Percentiles rank a stretch among this genome's conserved stretches.
These are phyloP conservation scores for Nephrotoma appendiculata DNA, from an alignment of 2,888 invertebrate species.

Conservation along the genomic window DNA sequence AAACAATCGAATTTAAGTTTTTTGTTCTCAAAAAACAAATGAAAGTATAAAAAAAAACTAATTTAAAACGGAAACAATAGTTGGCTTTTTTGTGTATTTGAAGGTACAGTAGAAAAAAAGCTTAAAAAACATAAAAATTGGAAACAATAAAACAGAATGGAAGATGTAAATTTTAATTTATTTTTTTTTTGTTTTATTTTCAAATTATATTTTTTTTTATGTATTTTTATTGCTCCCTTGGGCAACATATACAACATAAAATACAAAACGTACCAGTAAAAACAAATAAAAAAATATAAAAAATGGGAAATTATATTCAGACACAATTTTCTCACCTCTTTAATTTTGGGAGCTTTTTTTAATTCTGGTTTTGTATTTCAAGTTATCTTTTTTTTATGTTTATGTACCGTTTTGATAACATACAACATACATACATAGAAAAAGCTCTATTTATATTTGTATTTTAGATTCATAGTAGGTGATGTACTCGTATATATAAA, in stretches of 20 bases:
- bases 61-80: neutral
- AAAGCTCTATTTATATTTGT: neutral
- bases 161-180: neutral
- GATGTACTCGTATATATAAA: neutral
- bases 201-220: neutral
- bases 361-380: neutral
- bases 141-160: slow-evolving; percentile 8
- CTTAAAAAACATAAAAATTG: slow-evolving; percentile 5
- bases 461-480: neutral
- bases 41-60: neutral
- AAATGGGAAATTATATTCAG: neutral
- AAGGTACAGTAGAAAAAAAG: neutral
- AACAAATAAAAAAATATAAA: neutral
- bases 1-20: neutral
- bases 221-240: neutral
- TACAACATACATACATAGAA: neutral
- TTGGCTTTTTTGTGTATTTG: neutral
- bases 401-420: neutral
- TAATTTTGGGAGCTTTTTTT: neutral
- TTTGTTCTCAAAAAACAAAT: neutral
- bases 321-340: neutral
- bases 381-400: neutral
- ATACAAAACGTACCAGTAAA: neutral
- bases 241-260: neutral
- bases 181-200: neutral